Conservation (phyloP, 2,888 invertebrate genomes). For the Zaprionus lineosus region DNA sequence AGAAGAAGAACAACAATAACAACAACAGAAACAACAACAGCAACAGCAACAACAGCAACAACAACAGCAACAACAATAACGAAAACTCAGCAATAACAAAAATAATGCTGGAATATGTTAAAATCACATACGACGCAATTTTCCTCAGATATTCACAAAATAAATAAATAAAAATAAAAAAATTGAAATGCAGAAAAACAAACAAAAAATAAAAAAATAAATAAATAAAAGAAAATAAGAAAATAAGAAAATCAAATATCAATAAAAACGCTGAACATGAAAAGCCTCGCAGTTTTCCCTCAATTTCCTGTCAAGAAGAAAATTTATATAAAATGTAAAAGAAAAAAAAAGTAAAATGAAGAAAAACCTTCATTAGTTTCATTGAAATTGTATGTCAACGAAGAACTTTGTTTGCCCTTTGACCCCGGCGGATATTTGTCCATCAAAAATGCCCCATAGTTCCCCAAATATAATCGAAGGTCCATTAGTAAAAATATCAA, state of each 20-base stretch:
- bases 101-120: slow-evolving; percentile 21
- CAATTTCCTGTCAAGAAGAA: slow-evolving; percentile 1
- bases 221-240: slow-evolving; percentile 12
- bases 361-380: slow-evolving; percentile 30
- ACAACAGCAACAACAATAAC: slow-evolving; percentile 5
- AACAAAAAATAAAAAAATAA: slow-evolving; percentile 16
- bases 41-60: slow-evolving; percentile 8
- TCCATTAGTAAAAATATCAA: slow-evolving; percentile 46
- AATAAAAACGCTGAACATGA: neutral
- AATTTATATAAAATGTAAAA: neutral
- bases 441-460: neutral
- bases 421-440: neutral
- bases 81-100: slow-evolving; percentile 36
- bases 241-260: slow-evolving; percentile 7
- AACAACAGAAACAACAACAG: slow-evolving; percentile 24
- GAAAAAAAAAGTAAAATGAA: neutral
- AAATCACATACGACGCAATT: slow-evolving; percentile 24
- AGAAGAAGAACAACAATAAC: slow-evolving; percentile 7
- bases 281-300: neutral
- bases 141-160: slow-evolving; percentile 22
- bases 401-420: no score
- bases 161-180: slow-evolving; percentile 19
- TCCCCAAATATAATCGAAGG: slow-evolving; percentile 5
- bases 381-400: slow-evolving; percentile 17
- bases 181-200: slow-evolving; percentile 14